Conservation (phyloP, 2,113 vertebrate species). For the Sceloporus undulatus region DNA sequence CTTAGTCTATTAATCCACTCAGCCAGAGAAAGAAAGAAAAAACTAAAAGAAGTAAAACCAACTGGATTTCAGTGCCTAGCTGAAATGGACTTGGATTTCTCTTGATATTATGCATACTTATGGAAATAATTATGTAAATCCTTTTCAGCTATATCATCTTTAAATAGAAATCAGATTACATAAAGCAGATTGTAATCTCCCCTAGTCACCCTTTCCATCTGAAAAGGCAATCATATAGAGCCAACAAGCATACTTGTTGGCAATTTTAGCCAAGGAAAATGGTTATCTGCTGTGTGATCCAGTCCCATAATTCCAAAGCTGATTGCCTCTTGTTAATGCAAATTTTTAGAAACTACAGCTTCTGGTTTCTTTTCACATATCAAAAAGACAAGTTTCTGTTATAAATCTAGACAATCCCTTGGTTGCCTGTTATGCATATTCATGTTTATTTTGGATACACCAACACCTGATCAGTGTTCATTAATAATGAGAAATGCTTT, state of each 20-base stretch:
- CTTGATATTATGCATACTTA: slow-evolving; percentile 73
- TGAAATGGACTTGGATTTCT: slow-evolving; percentile 68
- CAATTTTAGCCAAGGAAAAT: slow-evolving; percentile 60
- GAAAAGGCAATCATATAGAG: slow-evolving; percentile 62
- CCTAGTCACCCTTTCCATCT: slow-evolving; percentile 63
- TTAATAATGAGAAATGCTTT: slow-evolving; percentile 84
- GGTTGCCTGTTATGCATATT: slow-evolving; percentile 79
- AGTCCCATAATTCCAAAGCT: slow-evolving; percentile 39
- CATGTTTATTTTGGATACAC: slow-evolving; percentile 79
- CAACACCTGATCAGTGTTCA: slow-evolving; percentile 81
- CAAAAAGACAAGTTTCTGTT: slow-evolving; percentile 64
- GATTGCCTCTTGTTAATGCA: slow-evolving; percentile 3
- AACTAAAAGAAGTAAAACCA: slow-evolving; percentile 49
- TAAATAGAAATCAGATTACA: slow-evolving; percentile 78
- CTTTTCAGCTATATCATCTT: slow-evolving; percentile 76
- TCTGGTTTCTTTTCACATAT: slow-evolving; percentile 43
- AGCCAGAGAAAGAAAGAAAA: slow-evolving; percentile 57
- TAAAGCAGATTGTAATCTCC: slow-evolving; percentile 74
- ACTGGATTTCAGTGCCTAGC: slow-evolving; percentile 34
- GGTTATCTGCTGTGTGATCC: slow-evolving; percentile 52
- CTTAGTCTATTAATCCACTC: slow-evolving; percentile 71
- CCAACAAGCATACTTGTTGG: slow-evolving; percentile 73
- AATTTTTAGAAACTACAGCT: slow-evolving; percentile 43
- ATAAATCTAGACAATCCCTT: slow-evolving; percentile 71
- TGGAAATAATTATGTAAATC: slow-evolving; percentile 81